Evolutionary conservation across 2,888 invertebrate genomes (phyloP), one percentile per base, ranked within the genome.

Genomic region (Microchrysa polita): DNA sequence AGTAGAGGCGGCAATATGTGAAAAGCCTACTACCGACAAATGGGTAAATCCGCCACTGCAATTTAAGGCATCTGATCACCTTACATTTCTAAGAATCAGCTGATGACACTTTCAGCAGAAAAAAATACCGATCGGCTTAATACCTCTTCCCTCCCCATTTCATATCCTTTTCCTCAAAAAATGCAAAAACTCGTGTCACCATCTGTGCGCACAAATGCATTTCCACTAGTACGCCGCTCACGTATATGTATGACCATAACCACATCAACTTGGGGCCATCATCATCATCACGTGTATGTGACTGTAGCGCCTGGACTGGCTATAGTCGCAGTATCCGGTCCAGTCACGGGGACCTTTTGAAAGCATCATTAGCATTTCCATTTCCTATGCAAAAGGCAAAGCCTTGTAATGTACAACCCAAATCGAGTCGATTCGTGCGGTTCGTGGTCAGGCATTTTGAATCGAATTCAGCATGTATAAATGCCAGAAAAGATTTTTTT

Each of bases 291-390:
- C 7, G 4, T 7, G 7, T 34, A 5, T 34, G 65, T 12, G 65
- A 20, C 16, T 61, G 65, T 48, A 65, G 65, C 65, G 65, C 65
- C 69, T 69, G 40, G 55, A 18, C 57, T 34, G 23, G 22, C 23
- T 2, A 5, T 14, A 14, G 4, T 10, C 4, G 10, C 55, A 55
- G 55, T 69, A 69, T 69, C 69, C 69, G 69, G 69, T 69, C 18
- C 16, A 42, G n/a, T n/a, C 69, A 57, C 34, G 55, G 69, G 27
- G 27, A 2, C 27, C 44, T 44, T 65, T 65, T 20, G 69, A 57
- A 55, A 57, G 69, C 69, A 69, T 69, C 69, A 69, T 69, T 69
- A 69, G 69, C 69, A 69, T 69, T 57, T 40, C 20, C 69, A 55
- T 69, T 69, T 69, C 69, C 69, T 69, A 69, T 69, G 69, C 69